phyloP scores from a whole-genome alignment of 2,888 invertebrate genomes.

The Epirrhoe alternata region DNA sequence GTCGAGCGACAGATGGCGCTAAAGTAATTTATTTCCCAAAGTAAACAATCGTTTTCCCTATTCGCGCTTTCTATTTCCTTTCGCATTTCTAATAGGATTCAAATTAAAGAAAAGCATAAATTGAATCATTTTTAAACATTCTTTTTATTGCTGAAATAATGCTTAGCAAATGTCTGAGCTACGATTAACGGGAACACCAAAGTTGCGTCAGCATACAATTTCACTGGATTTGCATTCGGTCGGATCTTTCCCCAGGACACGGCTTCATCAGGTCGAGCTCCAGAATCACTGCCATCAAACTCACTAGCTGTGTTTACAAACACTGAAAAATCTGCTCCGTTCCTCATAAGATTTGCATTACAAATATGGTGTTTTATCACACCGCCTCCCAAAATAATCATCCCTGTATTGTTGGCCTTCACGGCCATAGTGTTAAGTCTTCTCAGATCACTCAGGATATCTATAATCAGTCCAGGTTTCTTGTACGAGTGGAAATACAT shows the following conservation, averaged over 20 bases:
- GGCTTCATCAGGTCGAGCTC: conserved; percentile 99
- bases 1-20: conserved; percentile 8
- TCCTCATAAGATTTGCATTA: conserved; percentile 99
- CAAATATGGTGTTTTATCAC: conserved; percentile 99
- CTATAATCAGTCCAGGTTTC: conserved; percentile 96
- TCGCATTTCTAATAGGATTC: neutral
- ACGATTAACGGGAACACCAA: conserved; percentile 97
- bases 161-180: conserved; percentile 97
- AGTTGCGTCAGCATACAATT: conserved; percentile 97
- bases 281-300: conserved; percentile 99
- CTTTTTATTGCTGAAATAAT: conserved; percentile 83
- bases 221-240: conserved; percentile 94
- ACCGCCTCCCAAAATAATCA: conserved; percentile 98
- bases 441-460: conserved; percentile 96
- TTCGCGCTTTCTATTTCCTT: too few relatives aligned
- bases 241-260: conserved; percentile 99
- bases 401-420: conserved; percentile 96
- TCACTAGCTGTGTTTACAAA: conserved; percentile 98
- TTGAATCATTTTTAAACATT: conserved; percentile 67
- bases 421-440: conserved; percentile 97
- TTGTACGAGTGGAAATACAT: conserved; percentile 99
- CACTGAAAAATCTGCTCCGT: conserved; percentile 98
- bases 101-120: conserved; percentile 2
- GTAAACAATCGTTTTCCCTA: too few relatives aligned
- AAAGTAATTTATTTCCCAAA: neutral